These are phyloP conservation scores for Spinus olivaceus DNA, from an alignment of 2,797 vertebrate species.

Conservation along the genomic window DNA sequence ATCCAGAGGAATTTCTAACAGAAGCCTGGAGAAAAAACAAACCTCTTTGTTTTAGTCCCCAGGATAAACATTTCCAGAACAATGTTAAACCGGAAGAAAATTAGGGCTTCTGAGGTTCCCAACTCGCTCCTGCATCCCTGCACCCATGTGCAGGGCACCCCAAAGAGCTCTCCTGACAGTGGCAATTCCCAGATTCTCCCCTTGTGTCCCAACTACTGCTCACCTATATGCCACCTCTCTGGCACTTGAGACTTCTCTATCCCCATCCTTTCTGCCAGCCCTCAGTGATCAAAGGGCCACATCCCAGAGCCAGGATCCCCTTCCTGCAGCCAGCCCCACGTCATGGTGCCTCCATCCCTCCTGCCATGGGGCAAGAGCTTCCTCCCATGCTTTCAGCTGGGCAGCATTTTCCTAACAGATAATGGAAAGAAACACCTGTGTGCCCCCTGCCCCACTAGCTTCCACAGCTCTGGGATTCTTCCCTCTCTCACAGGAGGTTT, in stretches of 20 bases:
- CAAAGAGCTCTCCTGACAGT: background rate
- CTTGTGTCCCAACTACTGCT: rapidly evolving
- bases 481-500: background rate
- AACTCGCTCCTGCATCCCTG: rapidly evolving
- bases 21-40: background rate
- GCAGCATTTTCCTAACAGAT: background rate
- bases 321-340: background rate
- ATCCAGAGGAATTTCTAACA: conserved; percentile 30
- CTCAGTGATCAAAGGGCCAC: background rate
- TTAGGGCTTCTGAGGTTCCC: background rate
- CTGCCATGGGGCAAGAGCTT: background rate
- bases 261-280: background rate
- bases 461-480: background rate
- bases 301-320: background rate
- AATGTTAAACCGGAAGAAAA: background rate
- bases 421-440: background rate
- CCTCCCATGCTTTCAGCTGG: background rate
- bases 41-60: background rate
- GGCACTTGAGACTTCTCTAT: background rate
- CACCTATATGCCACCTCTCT: background rate
- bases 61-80: background rate
- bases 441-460: rapidly evolving
- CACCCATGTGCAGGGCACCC: background rate
- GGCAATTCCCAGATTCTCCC: background rate
- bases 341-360: background rate